Evolutionary conservation across 2,113 vertebrate genomes (phyloP), one percentile per base, ranked within the genome.

Genomic region (Mola mola): DNA sequence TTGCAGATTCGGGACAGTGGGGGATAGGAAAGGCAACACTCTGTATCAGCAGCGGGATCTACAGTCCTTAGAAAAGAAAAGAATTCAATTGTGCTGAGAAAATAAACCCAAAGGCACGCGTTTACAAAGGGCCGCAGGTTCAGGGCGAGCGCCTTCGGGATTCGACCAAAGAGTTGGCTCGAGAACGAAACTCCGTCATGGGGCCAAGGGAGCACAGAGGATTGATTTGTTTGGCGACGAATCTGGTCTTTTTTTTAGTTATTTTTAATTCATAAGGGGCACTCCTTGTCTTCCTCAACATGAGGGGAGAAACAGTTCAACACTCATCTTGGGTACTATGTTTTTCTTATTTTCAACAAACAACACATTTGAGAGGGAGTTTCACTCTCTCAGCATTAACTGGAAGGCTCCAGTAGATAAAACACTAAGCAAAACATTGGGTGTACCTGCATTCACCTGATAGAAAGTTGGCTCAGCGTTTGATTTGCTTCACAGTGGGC

Each of bases 31-130:
- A 67, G 65, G 72, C 65, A 72, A 58, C 56, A 34, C n/a, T 48
- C 31, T 13, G 4, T 86, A 86, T 86, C 84, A 77, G 75, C 6
- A 0, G 61, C 41, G 66, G 73, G 72, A 89, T 91, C 85, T 89
- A 34, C 53, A 73, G 57, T 55, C 63, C 75, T 82, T 75, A 75
- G 62, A 67, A 58, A 81, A 80, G 75, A 69, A 61, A 80, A 78
- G 77, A 80, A 86, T 88, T 85, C 75, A 86, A 78, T 81, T 87
- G 83, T 87, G 63, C 47, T 66, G 69, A 53, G 65, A 87, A 87
- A 89, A 90, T 83, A 85, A 89, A 89, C 65, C 81, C 74, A 72
- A 78, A 82, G 61, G 59, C 82, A 69, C 52, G 25, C 1, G 20
- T 87, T 78, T 62, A 87, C 78, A 90, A 87, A 88, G 63, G 64